A percentile compares a stretch with the other conserved stretches of the same genome.
phyloP scores from a whole-genome alignment of 2,888 invertebrate genomes.

The Plagiodera versicolora region DNA sequence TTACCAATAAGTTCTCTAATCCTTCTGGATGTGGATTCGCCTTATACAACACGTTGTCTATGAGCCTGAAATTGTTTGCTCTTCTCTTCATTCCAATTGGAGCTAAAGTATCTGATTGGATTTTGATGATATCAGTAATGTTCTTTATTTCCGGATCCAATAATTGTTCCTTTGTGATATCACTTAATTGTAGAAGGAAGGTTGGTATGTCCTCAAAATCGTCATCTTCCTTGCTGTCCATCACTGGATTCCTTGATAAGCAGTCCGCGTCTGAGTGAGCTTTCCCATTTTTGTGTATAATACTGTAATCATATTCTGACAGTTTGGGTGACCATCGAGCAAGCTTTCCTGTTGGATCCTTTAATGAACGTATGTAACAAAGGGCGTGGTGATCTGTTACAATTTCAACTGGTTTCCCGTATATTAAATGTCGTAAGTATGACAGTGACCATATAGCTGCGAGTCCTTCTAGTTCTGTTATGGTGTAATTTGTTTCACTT shows the following conservation, averaged over 20 bases:
- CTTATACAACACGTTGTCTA: constrained; percentile 11
- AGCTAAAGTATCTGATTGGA: too few species aligned
- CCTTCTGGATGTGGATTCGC: constrained; percentile 12
- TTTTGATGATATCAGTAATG: too few species aligned
- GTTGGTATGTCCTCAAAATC: neutral
- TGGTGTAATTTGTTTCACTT: neutral
- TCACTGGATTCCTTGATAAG: constrained; percentile 21
- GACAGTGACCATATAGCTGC: constrained; percentile 1
- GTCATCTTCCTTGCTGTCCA: neutral
- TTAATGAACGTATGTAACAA: constrained; percentile 3
- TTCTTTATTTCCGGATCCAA: too few species aligned
- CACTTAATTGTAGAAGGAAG: neutral
- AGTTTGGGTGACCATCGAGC: constrained; percentile 9
- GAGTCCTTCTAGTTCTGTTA: constrained; percentile 1
- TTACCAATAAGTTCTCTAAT: constrained; percentile 18
- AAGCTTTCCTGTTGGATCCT: neutral
- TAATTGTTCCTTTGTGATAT: neutral
- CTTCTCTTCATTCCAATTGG: too few species aligned
- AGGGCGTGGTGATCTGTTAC: constrained; percentile 4
- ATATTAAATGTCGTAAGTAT: neutral
- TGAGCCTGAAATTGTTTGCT: too few species aligned
- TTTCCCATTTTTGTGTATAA: constrained; percentile 18
- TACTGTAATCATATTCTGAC: constrained; percentile 17
- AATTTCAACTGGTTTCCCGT: constrained; percentile 4
- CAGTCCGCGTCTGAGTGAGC: constrained; percentile 22